Base-by-base conservation (phyloP, 2,888 invertebrate species). In the Bombylius discolor region DNA sequence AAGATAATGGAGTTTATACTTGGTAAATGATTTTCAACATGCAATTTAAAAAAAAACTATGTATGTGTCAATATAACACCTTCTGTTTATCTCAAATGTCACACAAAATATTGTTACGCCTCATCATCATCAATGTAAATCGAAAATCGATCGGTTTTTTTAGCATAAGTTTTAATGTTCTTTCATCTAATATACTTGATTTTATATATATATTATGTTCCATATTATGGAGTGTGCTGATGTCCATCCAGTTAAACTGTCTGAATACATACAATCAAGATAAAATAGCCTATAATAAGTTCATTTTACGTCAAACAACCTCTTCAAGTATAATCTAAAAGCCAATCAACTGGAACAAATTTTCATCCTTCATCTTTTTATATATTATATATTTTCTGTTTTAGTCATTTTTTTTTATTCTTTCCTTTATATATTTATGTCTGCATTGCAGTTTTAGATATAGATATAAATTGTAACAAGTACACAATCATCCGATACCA, bases 311-410 rank as follows among this genome's bases (percentile, higher is more conserved):
- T 23, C 23, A 23, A 2, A 23, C 23, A 34, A 46, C 36, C 12
- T 5, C 47, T 47, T 52, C 49, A 53, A 48, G 53, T 53, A 42
- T 53, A 48, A 42, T 31, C 48, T 42, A 42, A 42, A 23, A 48
- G 11, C 53, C 53, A 53, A 53, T 53, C 53, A 53, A 53, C 32
- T n/a, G 53, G 53, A 53, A 53, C 34, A 53, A 53, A 53, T 53
- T 36, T 36, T 36, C 34, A 36, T 36, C 34, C 34, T 36, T 36
- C 34, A 36, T 36, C 34, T 4, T 36, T 36, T 8, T 5, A 7
- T 23, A 23, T 23, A 23, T 23, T 23, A 23, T 23, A 23, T 23
- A 23, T 23, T 23, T 23, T 23, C 23, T 23, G 23, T 23, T 23
- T 23, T 23, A 2, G 23, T 23, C 23, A n/a, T 23, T 1, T 23